These are phyloP conservation scores for Petrophora chlorosata DNA, from an alignment of 2,888 invertebrate genomes.

Conservation along the genomic window DNA sequence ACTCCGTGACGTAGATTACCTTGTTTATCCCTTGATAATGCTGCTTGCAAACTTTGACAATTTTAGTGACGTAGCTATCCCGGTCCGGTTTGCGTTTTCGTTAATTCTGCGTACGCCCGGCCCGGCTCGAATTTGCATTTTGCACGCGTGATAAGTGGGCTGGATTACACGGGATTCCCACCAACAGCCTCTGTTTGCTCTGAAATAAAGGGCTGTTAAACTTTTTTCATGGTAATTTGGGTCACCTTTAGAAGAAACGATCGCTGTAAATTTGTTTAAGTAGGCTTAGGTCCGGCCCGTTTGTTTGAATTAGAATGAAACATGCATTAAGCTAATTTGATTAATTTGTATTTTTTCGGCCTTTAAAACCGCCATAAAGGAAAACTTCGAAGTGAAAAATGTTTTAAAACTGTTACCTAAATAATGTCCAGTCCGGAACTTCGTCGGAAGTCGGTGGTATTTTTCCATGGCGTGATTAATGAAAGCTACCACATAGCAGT, in stretches of 20 bases:
- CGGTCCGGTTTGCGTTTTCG: constrained; percentile 62
- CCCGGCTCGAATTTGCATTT: constrained; percentile 80
- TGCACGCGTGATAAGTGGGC: constrained; percentile 83
- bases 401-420: constrained; percentile 29
- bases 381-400: constrained; percentile 4
- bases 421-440: constrained; percentile 36
- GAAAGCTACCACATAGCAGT: constrained; percentile 69
- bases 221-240: constrained; percentile 82
- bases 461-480: constrained; percentile 77
- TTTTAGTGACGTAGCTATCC: constrained; percentile 67
- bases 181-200: constrained; percentile 81
- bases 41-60: constrained; percentile 75
- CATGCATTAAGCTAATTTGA: constrained; percentile 51
- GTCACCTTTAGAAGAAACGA: constrained; percentile 79
- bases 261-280: constrained; percentile 81
- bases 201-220: constrained; percentile 83
- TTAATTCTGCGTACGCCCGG: constrained; percentile 75
- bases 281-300: constrained; percentile 70
- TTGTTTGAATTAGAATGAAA: constrained; percentile 68
- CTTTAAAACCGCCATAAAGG: neutral
- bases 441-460: constrained; percentile 49
- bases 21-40: constrained; percentile 66
- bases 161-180: constrained; percentile 81
- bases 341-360: constrained; percentile 33
- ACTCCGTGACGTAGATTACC: constrained; percentile 54